Evolutionary conservation across 2,113 vertebrate species (phyloP), one percentile per base, ranked within the genome.

Genomic region (Nymphicus hollandicus): DNA sequence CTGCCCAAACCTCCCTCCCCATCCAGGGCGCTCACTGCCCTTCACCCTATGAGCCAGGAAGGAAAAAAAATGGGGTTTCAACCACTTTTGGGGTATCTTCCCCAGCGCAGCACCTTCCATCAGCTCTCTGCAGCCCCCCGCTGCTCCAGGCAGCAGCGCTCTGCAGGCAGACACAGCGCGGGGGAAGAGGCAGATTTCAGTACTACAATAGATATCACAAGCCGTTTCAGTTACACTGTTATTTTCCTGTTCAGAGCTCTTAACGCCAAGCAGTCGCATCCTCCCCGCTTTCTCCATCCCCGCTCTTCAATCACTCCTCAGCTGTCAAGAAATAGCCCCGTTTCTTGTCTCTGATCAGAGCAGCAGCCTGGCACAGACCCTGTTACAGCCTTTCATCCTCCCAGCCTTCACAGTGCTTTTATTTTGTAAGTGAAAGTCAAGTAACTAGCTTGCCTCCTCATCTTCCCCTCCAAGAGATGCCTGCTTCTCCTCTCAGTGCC

Each of bases 211-310:
- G 84, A 55, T 78, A 92, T 81, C 89, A 72, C 70, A 81, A 70
- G 39, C 66, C 56, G 73, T 89, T 95, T 84, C 93, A 82, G 77
- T 50, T 49, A 56, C n/a, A 60, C 93, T 65, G 70, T 19, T 94
- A 82, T 92, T 95, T 87, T 91, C 89, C 89, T 81, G 20, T 91
- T 93, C 87, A 89, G 94, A 92, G 84, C 87, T 92, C 87, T 95
- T 91, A 91, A 72, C n/a, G 29, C 78, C 60, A 37, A 64, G 82
- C 63, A 4, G 89, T 55, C 74, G 89, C 93, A 71, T 91, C 95
- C 94, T 93, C 85, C 64, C 76, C 37, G 31, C 80, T 86, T 90
- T 85, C 93, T 84, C 85, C 86, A 69, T 52, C 55, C 68, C 35
- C 0, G 2, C 60, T 93, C 88, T 94, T 96, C 93, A 91, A 66